Base-by-base conservation (phyloP, 2,797 vertebrate genomes). In the Crenichthys baileyi region DNA sequence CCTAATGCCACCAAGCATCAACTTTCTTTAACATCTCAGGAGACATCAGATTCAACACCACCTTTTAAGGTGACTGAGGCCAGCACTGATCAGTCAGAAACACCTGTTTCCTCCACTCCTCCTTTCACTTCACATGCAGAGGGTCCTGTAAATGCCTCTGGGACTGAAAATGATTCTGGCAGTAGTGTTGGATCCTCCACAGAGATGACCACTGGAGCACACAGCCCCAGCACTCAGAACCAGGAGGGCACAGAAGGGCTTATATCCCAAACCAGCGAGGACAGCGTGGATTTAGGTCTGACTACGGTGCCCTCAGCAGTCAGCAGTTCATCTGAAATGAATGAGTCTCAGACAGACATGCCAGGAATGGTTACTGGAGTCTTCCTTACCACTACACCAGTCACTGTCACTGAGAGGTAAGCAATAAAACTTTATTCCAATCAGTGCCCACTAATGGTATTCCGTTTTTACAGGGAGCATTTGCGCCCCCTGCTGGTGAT, bases 21-120 rank as follows among this genome's bases (percentile, higher is more conserved):
- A 1, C 76, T 76, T 20, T 79, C 73, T 15, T 77, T 89, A 0
- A 75, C 84, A 12, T 86, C 88, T 15, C 88, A 90, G 55, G 88
- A 83, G 31, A 87, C 81, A 2, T 88, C 90, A 0, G 89, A 94
- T 72, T 95, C 93, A 0, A 94, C 94, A 0, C 88, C 92, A 0
- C 73, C 89, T 55, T 72, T 92, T 39, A 88, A 83, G 8, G 71
- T 91, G 65, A 91, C 90, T 0, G 87, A 90, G 41, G 84, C 79
- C 73, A 84, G 77, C 77, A 91, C 87, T 0, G 87, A 88, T 70
- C 91, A 77, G 24, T 89, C 89, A 1, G 75, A 86, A 26, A 78
- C 75, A 48, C 85, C 89, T 0, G n/a, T 87, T 53, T 93, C 93
- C 29, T 95, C 94, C 0, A 88, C 91, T 0, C 81, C 95, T 2